Percentiles rank a stretch among this genome's conserved stretches.
phyloP scores from a whole-genome alignment of 2,113 vertebrate genomes.

The Plecotus auritus region DNA sequence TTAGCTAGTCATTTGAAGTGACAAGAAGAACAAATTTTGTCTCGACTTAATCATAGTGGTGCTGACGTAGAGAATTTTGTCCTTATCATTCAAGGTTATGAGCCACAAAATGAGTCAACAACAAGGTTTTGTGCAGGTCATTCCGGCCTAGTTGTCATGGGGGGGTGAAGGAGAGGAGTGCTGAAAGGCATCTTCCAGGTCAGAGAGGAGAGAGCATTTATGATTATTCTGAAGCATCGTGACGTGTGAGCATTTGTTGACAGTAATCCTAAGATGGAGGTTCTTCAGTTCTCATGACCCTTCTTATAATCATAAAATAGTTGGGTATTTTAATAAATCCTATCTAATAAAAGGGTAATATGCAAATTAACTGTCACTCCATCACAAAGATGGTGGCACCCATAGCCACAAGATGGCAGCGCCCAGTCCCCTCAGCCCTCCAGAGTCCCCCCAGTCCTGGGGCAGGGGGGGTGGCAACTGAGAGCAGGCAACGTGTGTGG shows the following conservation, averaged over 20 bases:
- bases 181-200: not conserved
- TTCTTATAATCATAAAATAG: not conserved
- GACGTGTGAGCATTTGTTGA: not conserved
- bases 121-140: not conserved
- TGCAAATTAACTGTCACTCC: too few relatives aligned
- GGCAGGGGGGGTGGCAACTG: too few relatives aligned
- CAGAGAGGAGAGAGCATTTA: not conserved
- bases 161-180: accelerated
- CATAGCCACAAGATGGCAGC: too few relatives aligned
- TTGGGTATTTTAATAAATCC: not conserved
- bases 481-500: too few relatives aligned
- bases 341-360: too few relatives aligned
- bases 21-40: constrained; percentile 35
- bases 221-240: not conserved
- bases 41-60: constrained; percentile 28
- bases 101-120: not conserved
- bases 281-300: not conserved
- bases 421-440: too few relatives aligned
- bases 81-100: not conserved
- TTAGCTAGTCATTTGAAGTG: constrained; percentile 45
- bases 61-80: not conserved
- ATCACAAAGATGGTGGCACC: too few relatives aligned
- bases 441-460: too few relatives aligned
- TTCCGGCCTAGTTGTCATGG: not conserved
- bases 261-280: not conserved